A percentile compares a stretch with the other conserved stretches of the same genome.
These are phyloP conservation scores for Podilymbus podiceps DNA, from an alignment of 2,113 vertebrate genomes.

Conservation along the genomic window DNA sequence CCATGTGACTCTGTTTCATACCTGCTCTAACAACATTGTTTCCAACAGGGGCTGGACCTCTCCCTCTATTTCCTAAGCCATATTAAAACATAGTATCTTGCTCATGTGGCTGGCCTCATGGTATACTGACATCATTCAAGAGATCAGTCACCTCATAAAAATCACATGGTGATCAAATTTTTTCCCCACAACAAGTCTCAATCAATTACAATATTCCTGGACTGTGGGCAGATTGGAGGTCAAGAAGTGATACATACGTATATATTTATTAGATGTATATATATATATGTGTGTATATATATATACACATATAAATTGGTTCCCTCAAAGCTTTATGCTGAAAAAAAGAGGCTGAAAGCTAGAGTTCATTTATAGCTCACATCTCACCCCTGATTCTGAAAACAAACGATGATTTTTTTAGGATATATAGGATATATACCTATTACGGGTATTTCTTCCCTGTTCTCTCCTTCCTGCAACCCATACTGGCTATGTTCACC, in stretches of 20 bases:
- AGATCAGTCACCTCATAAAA: background rate
- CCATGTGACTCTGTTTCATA: background rate
- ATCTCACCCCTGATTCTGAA: background rate
- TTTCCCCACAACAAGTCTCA: background rate
- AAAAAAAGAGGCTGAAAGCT: background rate
- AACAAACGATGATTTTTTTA: background rate
- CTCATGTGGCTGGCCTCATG: background rate
- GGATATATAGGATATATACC: background rate
- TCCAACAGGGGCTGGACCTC: background rate
- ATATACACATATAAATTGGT: background rate
- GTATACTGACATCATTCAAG: background rate
- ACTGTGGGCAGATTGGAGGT: background rate
- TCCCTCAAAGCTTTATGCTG: background rate
- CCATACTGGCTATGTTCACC: background rate
- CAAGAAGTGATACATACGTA: background rate
- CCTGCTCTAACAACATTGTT: background rate
- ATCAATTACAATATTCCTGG: background rate
- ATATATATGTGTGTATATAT: fast-evolving
- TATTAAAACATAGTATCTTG: background rate
- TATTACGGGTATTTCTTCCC: background rate
- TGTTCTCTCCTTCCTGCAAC: background rate
- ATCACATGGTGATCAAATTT: background rate
- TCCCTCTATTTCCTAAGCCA: background rate
- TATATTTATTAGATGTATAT: no score
- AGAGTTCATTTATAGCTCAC: background rate